Base-by-base conservation (phyloP, 1,140 invertebrate genomes). In the Cyclina sinensis region DNA sequence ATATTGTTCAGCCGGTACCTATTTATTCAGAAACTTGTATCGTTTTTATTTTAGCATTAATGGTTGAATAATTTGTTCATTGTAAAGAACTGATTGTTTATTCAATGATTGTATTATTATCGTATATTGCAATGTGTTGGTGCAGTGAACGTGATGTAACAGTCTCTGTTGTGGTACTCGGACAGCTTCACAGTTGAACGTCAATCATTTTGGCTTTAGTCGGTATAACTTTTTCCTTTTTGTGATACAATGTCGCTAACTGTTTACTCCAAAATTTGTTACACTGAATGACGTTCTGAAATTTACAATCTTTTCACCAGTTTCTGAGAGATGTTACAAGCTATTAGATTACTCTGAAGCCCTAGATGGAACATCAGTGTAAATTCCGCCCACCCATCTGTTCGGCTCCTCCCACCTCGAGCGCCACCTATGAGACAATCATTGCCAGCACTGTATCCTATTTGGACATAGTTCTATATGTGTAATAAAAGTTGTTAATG, bases 401-500 rank as follows among this genome's bases (percentile, higher is more conserved):
- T 11, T 24, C 14, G n/a, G n/a, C 24, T 7, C 57, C 57, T 27
- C 24, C n/a, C n/a, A 57, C 16, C 7, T n/a, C 3, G n/a, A n/a
- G n/a, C 35, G 14, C 65, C 65, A 70, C 35, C 11, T 70, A 37
- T 70, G 65, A 39, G 65, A 70, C 65, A 70, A 70, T 70, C 65
- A 51, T 76, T 57, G 32, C 74, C 24, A 32, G 32, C 43, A 21
- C 32, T 78, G 74, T 78, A 30, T 78, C 30, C 32, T 51, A 35
- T 27, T 30, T 78, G 74, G 48, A 78, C 30, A 78, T 78, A 78
- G 74, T 78, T 30, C 74, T 57, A 51, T 48, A 51, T n/a, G 48
- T 78, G 74, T 78, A 78, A 78, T 78, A 78, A 78, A 78, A 76
- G 46, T 51, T 78, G 74, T 78, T 78, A 78, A 54, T 78, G 74